These are phyloP conservation scores for Rhabdophis nuchalis DNA, from an alignment of 2,797 vertebrate genomes.

Conservation along the genomic window DNA sequence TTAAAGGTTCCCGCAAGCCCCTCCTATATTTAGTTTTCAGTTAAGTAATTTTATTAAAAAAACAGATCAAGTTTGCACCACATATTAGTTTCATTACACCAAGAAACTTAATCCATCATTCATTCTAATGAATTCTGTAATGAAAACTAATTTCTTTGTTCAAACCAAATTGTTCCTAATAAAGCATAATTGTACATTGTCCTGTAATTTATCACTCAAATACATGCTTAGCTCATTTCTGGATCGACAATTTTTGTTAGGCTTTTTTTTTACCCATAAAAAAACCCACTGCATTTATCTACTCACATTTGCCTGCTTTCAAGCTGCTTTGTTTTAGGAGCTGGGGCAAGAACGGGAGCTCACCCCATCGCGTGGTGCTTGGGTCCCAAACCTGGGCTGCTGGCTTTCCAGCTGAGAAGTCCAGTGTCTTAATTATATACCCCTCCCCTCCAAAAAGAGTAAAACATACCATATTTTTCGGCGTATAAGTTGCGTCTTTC, in stretches of 20 bases:
- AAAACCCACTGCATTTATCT: not conserved
- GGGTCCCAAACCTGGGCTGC: not conserved
- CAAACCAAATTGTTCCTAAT: not conserved
- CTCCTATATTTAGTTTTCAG: not conserved
- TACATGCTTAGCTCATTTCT: not conserved
- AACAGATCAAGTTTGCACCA: not conserved
- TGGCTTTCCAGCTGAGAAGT: not conserved
- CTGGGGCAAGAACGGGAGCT: not conserved
- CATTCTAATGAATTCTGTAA: not conserved
- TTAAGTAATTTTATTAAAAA: not conserved
- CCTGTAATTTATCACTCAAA: not conserved
- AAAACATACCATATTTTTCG: not conserved
- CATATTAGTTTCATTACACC: not conserved
- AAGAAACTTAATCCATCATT: not conserved
- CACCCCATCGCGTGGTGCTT: rapidly evolving
- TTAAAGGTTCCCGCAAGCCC: not conserved
- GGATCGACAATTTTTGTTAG: not conserved
- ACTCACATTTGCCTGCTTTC: not conserved
- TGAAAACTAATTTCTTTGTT: not conserved
- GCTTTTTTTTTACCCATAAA: not conserved
- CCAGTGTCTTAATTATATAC: not conserved
- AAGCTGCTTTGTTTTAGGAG: not conserved
- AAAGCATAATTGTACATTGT: not conserved
- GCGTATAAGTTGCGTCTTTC: no score
- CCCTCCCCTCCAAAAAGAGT: not conserved